Percentiles rank a stretch among this genome's conserved stretches.
These are phyloP conservation scores for Syritta pipiens DNA, from an alignment of 2,888 invertebrate species.

Conservation along the genomic window DNA sequence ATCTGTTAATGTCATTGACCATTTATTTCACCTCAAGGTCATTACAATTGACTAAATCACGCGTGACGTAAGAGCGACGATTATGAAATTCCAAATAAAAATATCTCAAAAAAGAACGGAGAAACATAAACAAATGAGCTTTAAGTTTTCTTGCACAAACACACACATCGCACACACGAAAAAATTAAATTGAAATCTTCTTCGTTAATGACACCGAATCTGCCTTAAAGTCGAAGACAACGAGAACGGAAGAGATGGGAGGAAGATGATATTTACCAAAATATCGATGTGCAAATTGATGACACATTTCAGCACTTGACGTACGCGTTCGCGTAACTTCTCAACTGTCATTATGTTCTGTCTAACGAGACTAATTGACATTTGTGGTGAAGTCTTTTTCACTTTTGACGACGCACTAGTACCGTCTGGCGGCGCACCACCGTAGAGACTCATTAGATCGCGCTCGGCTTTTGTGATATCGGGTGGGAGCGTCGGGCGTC, in stretches of 20 bases:
- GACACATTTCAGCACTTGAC: conserved; percentile 78
- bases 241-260: background rate
- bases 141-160: too few relatives aligned
- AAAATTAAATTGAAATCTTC: too few relatives aligned
- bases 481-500: too few relatives aligned
- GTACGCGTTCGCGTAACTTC: conserved; percentile 77
- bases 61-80: too few relatives aligned
- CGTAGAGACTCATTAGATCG: conserved; percentile 56
- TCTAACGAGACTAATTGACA: conserved; percentile 73
- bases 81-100: too few relatives aligned
- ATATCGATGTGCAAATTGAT: conserved; percentile 79
- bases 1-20: conserved; percentile 8
- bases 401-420: conserved; percentile 18
- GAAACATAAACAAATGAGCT: too few relatives aligned
- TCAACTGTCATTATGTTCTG: conserved; percentile 76
- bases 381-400: conserved; percentile 50
- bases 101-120: too few relatives aligned
- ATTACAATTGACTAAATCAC: background rate
- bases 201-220: background rate
- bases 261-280: conserved; percentile 74
- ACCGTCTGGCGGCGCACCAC: conserved; percentile 48
- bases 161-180: too few relatives aligned
- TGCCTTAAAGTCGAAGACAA: background rate
- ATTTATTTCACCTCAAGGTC: conserved; percentile 4
- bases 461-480: too few relatives aligned